Evolutionary conservation across 2,113 vertebrate species (phyloP).

Genomic region (Neotoma lepida): DNA sequence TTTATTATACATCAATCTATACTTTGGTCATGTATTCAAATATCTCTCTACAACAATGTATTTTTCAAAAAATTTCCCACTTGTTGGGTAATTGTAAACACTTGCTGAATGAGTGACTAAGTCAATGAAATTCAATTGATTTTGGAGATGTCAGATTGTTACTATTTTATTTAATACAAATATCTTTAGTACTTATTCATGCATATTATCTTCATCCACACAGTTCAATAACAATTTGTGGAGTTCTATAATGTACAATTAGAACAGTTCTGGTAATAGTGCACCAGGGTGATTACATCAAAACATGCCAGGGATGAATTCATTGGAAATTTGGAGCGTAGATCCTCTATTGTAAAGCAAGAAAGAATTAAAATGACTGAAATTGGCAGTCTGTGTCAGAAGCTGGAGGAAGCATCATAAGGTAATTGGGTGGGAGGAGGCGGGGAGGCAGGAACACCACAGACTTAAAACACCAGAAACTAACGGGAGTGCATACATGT

Average conservation of each 20-base stretch:
- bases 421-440: not conserved
- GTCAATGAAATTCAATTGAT: conserved; percentile 9
- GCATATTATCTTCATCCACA: not conserved
- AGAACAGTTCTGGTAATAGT: not conserved
- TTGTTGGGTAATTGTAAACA: not conserved
- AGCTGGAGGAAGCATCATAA: not conserved
- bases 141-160: not conserved
- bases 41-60: not conserved
- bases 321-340: not conserved
- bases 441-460: not conserved
- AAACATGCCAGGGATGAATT: conserved; percentile 25
- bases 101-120: not conserved
- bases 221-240: not conserved
- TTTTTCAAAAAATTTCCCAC: not conserved
- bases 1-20: not conserved
- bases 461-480: conserved; percentile 5
- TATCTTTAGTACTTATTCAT: conserved; percentile 5
- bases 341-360: not conserved
- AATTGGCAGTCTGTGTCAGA: not conserved
- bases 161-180: conserved; percentile 21
- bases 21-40: not conserved
- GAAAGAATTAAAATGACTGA: conserved; percentile 7
- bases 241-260: not conserved
- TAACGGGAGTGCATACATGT: not conserved
- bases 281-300: conserved; percentile 9